Percentiles rank a stretch among this genome's conserved stretches.
phyloP scores from a whole-genome alignment of 2,113 vertebrate species.

The Nipponia nippon region DNA sequence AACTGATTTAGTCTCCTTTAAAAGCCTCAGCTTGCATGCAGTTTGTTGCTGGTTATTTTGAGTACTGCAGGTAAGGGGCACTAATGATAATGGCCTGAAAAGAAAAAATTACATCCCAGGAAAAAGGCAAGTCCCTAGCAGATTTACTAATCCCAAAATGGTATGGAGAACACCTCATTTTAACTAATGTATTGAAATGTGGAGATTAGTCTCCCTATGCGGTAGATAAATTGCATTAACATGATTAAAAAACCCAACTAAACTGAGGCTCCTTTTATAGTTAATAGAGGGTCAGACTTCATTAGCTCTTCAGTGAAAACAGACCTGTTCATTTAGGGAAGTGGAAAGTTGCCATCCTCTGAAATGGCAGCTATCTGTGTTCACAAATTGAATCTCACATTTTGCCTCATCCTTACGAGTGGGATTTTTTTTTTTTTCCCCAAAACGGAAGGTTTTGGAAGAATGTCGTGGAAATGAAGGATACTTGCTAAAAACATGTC shows the following conservation, averaged over 20 bases:
- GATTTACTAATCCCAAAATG: background rate
- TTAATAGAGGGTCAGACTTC: conserved; percentile 10
- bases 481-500: background rate
- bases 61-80: background rate
- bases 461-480: background rate
- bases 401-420: background rate
- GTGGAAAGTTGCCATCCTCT: background rate
- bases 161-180: background rate
- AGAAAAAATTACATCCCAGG: background rate
- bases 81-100: background rate
- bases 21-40: background rate
- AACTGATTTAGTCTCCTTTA: background rate
- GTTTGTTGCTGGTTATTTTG: background rate
- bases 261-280: background rate
- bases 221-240: conserved; percentile 31
- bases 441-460: background rate
- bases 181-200: background rate
- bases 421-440: background rate
- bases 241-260: background rate
- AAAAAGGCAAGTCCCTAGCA: background rate
- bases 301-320: background rate
- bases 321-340: background rate
- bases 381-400: background rate
- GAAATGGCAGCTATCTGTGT: background rate
- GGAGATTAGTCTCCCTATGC: background rate